These are phyloP conservation scores for Chaunax sp. DNA, from an alignment of 2,797 vertebrate genomes.

Conservation along the genomic window DNA sequence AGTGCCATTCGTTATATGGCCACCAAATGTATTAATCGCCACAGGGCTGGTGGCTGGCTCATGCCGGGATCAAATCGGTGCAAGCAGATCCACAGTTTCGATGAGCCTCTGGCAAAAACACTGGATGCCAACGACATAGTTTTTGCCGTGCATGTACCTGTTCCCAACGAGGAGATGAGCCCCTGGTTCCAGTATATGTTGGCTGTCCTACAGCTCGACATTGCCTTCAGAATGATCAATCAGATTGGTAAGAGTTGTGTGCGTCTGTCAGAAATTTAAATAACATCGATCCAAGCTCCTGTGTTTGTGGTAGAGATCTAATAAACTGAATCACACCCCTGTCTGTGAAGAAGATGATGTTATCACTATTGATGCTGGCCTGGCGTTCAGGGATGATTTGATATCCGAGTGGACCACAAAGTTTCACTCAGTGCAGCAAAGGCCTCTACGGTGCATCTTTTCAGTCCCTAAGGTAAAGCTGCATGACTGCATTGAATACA, in stretches of 20 bases:
- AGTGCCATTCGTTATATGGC: constrained; percentile 84
- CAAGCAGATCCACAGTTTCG: constrained; percentile 87
- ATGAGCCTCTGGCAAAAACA: constrained; percentile 85
- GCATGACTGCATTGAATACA: too few relatives aligned
- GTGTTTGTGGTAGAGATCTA: background rate
- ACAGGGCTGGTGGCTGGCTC: constrained; percentile 84
- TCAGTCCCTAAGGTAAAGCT: constrained; percentile 43
- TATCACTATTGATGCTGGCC: constrained; percentile 39
- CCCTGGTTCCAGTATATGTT: constrained; percentile 95
- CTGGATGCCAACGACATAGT: constrained; percentile 92
- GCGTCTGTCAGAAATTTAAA: too few relatives aligned
- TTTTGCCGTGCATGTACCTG: constrained; percentile 89
- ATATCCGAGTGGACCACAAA: constrained; percentile 37
- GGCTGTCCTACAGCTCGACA: constrained; percentile 89
- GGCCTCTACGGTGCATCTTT: constrained; percentile 40
- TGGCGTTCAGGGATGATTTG: too few relatives aligned
- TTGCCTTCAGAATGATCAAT: constrained; percentile 90
- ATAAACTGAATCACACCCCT: background rate
- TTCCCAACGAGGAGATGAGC: constrained; percentile 89
- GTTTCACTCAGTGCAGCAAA: too few relatives aligned
- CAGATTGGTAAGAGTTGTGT: constrained; percentile 85
- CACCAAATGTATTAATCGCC: constrained; percentile 88
- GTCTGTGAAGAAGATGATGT: constrained; percentile 40
- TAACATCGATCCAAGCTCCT: too few relatives aligned
- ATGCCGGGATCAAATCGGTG: constrained; percentile 88